A percentile compares a stretch with the other conserved stretches of the same genome.
These are phyloP conservation scores for Dasyprocta punctata DNA, from an alignment of 2,113 vertebrate genomes.

Conservation along the genomic window DNA sequence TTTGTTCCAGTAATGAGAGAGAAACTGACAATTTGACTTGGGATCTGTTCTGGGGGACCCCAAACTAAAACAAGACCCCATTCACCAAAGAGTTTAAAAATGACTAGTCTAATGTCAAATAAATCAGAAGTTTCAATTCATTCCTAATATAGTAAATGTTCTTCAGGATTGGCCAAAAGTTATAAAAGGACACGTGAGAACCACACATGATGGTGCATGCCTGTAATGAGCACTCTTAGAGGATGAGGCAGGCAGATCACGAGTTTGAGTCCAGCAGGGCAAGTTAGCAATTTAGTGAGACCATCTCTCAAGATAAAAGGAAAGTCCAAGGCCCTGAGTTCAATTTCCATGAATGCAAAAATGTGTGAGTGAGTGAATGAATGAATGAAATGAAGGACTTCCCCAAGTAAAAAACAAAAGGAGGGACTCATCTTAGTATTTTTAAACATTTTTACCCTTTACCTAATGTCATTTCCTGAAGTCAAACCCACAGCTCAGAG, in stretches of 20 bases:
- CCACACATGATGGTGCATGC: not conserved
- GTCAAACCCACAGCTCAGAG: constrained; percentile 60
- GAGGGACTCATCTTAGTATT: not conserved
- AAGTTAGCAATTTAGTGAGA: not conserved
- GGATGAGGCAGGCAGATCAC: not conserved
- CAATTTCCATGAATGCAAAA: not conserved
- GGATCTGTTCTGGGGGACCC: not conserved
- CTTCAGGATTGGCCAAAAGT: not conserved
- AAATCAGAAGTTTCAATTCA: not conserved
- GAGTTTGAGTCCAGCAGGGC: not conserved
- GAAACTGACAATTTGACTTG: not conserved
- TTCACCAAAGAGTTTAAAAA: not conserved
- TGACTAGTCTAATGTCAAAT: not conserved
- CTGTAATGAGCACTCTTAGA: not conserved
- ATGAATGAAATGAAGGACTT: not conserved
- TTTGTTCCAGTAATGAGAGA: not conserved
- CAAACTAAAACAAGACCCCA: not conserved
- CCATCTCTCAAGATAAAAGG: not conserved
- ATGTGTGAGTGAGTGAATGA: not conserved
- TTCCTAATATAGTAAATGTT: not conserved
- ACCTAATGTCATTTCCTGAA: constrained; percentile 45
- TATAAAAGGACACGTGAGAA: not conserved
- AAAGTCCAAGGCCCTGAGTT: not conserved
- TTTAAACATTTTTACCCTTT: not conserved
- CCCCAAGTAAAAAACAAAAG: not conserved